Base-by-base conservation (phyloP, 2,888 invertebrate genomes). In the Myopa testacea region DNA sequence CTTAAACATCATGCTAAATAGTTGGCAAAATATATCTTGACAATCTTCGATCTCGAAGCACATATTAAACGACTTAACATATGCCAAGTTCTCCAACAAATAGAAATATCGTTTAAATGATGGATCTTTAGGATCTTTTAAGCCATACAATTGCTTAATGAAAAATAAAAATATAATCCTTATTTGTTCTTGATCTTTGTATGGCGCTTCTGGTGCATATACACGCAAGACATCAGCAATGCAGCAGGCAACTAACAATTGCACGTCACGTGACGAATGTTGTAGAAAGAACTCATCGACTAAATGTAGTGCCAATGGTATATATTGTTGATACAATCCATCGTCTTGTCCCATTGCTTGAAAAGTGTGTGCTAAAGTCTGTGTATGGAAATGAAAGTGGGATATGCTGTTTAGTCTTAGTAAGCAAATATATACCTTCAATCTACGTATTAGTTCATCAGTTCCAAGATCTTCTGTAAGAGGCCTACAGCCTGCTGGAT, bases 11-110 rank as follows among this genome's bases (percentile, higher is more conserved):
- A 98, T 92, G 78, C 95, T 94, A 90, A 98, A 98, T 3, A 99
- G 92, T 16, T 94, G 94, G 86, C 96, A 96, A 90, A 98, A 98
- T 84, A 99, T 97, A 89, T 98, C 97, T 89, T 98, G 98, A 85
- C 96, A 97, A 90, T 98, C 98, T 88, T 98, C 98, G 78, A 99
- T 90, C 89, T 99, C 98, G 87, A 98, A 97, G 89, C 98, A 98
- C 95, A 99, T 98, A 90, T 98, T 98, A 90, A 99, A 98, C 0
- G 98, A 97, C 90, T 99, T 99, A 58, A 98, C 98, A 89, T 97
- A 98, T 0, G 98, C 98, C 84, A 99, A 91, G 90, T 98, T 99
- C 91, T 99, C 98, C 78, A 99, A 91, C 72, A 99, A 91, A 89
- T 99, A 99, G 90, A 98, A 98, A 90, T 98, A 98, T 82, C 98